Conservation (phyloP, 2,888 invertebrate species). For the Listrodromus nycthemerus region DNA sequence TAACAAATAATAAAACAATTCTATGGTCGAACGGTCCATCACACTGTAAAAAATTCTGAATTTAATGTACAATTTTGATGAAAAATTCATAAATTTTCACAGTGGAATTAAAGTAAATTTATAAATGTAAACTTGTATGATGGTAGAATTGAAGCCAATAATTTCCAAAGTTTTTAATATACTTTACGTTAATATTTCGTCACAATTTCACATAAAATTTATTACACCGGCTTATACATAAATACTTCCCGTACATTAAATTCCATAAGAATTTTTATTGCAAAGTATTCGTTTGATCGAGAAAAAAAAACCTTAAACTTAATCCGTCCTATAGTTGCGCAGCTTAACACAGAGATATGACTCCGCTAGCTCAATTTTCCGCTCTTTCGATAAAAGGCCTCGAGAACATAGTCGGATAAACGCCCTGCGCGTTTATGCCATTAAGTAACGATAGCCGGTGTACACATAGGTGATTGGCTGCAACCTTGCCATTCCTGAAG, state of each 20-base stretch:
- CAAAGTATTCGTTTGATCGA: not conserved
- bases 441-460: not conserved
- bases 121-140: no score
- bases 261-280: no score
- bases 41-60: no score
- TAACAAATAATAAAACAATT: not conserved
- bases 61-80: no score
- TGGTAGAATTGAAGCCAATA: no score
- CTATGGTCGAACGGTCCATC: not conserved
- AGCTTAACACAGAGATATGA: not conserved
- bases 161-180: no score
- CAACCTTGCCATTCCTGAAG: conserved; percentile 63
- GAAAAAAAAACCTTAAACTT: not conserved
- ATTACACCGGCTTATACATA: no score
- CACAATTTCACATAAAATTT: no score
- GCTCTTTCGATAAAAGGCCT: not conserved
- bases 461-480: conserved; percentile 41
- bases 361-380: not conserved
- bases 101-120: no score
- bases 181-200: no score
- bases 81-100: no score
- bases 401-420: not conserved
- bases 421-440: not conserved
- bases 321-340: not conserved
- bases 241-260: no score